Evolutionary conservation across 1,140 invertebrate species (phyloP).

Genomic region (Yoshiicerus persimilis): DNA sequence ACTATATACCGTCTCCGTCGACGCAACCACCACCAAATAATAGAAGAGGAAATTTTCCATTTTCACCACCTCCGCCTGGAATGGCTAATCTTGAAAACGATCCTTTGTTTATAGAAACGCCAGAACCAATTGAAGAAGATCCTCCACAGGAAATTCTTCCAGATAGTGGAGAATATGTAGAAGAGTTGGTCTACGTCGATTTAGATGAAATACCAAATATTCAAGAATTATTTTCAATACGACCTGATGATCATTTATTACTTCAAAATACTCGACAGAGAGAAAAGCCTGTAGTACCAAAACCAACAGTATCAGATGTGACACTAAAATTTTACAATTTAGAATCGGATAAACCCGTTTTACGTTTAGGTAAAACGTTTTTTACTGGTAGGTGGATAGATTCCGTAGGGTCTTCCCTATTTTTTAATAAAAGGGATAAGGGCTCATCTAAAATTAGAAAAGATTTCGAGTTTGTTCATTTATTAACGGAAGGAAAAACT

Average conservation of each 20-base stretch:
- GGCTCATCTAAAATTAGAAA: not conserved
- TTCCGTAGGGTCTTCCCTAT: constrained; percentile 11
- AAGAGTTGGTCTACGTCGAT: constrained; percentile 31
- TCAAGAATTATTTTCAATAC: constrained; percentile 33
- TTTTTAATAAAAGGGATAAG: constrained; percentile 18
- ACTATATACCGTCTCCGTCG: not conserved
- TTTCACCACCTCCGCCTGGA: too few species aligned
- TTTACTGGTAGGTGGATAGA: constrained; percentile 26
- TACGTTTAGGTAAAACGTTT: constrained; percentile 23
- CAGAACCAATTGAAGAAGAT: not conserved
- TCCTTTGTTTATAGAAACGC: not conserved
- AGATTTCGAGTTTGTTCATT: not conserved
- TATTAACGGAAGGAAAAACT: not conserved
- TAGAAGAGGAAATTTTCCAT: not conserved
- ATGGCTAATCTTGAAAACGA: not conserved
- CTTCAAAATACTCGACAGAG: constrained; percentile 7
- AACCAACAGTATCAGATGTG: constrained; percentile 10
- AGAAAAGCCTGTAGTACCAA: not conserved
- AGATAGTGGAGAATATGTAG: not conserved
- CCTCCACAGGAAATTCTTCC: not conserved
- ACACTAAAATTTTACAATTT: constrained; percentile 31
- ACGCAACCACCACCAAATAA: not conserved
- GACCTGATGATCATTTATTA: constrained; percentile 32
- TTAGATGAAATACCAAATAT: constrained; percentile 34
- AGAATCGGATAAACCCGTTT: constrained; percentile 21